Base-by-base conservation (phyloP, 2,113 vertebrate species). In the Tonatia bakeri region DNA sequence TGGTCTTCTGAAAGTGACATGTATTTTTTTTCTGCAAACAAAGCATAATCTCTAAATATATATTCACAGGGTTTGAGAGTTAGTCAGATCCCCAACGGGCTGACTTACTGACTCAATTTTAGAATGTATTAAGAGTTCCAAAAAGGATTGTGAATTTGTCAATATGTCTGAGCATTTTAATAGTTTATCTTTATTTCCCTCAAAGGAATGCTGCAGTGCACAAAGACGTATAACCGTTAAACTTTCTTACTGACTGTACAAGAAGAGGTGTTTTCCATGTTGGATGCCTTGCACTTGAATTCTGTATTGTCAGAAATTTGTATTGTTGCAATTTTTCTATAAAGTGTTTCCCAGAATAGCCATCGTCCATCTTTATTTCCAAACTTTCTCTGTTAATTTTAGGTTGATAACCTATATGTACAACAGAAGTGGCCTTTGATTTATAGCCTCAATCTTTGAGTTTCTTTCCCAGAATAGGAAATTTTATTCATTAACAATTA, bases 161-260 rank as follows among this genome's bases (percentile, higher is more conserved):
- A 93, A 73, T 91, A 38, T 52, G 86, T 50, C 15, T 85, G 16
- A 89, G 82, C 33, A 77, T 75, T 93, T 72, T 67, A 94, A 83
- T 59, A 26, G 22, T 33, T 72, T 81, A 38, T 67, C 69, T 86
- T 90, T 93, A 54, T 86, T 90, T 79, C 59, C 38, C 92, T 81
- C 65, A 84, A 85, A 92, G 43, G 65, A 52, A 77, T 81, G 36
- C n/a, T 81, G 40, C 11, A 33, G 20, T 67, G 4, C 31, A 86
- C 75, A 59, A 50, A 64, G 40, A 54, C 33, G 40, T 82, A 54
- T 67, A 33, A 47, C n/a, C 76, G 59, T 50, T 88, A 43, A 81
- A 19, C 81, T 89, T 80, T 70, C 79, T 61, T 82, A 24, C 77
- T 89, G 45, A 89, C 16, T 61, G 13, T 67, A 67, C 7, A 26